A percentile compares a stretch with the other conserved stretches of the same genome.
These are phyloP conservation scores for Burhinus bistriatus DNA, from an alignment of 2,113 vertebrate genomes.

Conservation along the genomic window DNA sequence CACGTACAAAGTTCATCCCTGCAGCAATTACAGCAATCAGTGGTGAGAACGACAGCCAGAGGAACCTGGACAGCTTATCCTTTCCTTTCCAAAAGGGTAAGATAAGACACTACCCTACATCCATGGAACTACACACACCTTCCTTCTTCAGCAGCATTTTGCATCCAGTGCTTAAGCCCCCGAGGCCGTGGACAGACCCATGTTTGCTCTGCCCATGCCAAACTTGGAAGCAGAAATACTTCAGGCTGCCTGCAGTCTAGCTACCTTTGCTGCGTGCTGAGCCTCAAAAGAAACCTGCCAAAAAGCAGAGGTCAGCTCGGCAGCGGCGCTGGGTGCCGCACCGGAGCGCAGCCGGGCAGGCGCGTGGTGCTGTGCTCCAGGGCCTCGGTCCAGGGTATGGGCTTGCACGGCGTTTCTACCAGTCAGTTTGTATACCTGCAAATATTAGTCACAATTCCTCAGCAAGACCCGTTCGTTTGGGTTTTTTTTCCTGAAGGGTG, in stretches of 20 bases:
- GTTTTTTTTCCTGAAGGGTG: background rate
- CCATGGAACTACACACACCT: background rate
- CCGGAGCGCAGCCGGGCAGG: rapidly evolving
- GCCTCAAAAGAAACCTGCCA: background rate
- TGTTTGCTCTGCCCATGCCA: background rate
- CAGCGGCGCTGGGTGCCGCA: background rate
- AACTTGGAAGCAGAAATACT: background rate
- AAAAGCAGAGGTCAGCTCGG: background rate
- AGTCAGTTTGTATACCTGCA: background rate
- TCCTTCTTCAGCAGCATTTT: background rate
- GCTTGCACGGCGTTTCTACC: background rate
- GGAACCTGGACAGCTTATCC: background rate
- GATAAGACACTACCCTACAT: too few relatives aligned
- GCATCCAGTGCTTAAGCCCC: background rate
- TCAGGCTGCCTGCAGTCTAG: background rate
- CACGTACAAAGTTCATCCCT: background rate
- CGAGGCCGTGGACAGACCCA: background rate
- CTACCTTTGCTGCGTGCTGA: background rate
- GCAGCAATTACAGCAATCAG: background rate
- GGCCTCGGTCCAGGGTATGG: background rate
- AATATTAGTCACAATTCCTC: background rate
- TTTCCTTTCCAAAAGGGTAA: background rate
- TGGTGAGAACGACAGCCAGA: background rate
- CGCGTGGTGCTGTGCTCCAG: background rate
- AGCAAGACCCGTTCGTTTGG: background rate